Evolutionary conservation across 2,888 invertebrate genomes (phyloP), one percentile per base, ranked within the genome.

Genomic region (Heliothis peltigera): DNA sequence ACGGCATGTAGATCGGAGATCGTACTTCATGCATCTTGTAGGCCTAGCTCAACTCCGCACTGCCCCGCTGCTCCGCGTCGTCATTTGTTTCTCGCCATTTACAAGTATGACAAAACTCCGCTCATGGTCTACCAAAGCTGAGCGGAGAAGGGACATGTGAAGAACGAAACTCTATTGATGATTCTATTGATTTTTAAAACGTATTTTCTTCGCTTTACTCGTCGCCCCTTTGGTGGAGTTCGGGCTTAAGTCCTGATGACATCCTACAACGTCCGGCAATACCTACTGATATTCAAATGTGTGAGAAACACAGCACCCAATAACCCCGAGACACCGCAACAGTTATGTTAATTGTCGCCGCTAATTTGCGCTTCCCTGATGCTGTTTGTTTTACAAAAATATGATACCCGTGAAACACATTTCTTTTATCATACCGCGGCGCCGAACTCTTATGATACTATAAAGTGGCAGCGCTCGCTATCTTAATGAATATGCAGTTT

Each of bases 401-500:
- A 61, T 54, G 32, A 57, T 51, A 63, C 47, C 54, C 44, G 47
- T 67, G 44, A 43, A 64, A 56, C 42, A 56, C 64, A 64, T 67
- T 61, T 43, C 35, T 63, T 62, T 63, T 48, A 62, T 70, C 49
- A 49, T 48, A 25, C 51, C 60, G 60, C 25, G 32, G 18, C 47
- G 19, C 15, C 32, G 52, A 12, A 64, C 59, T 62, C 62, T 69
- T 70, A 65, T 61, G 56, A 61, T 65, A 57, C 42, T 57, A 60
- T 61, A 55, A 59, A 64, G 56, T 59, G 32, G 32, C 54, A 8
- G 18, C 43, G 43, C 17, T 65, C 43, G 43, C 17, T 65, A 76
- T 73, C 77, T 77, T 67, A 76, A 73, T 76, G 67, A 44, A 61
- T 65, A 64, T 63, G 62, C 64, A 63, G 42, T 63, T 52, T 59